Conservation (phyloP, 2,888 invertebrate genomes). For the Yponomeuta cagnagella region DNA sequence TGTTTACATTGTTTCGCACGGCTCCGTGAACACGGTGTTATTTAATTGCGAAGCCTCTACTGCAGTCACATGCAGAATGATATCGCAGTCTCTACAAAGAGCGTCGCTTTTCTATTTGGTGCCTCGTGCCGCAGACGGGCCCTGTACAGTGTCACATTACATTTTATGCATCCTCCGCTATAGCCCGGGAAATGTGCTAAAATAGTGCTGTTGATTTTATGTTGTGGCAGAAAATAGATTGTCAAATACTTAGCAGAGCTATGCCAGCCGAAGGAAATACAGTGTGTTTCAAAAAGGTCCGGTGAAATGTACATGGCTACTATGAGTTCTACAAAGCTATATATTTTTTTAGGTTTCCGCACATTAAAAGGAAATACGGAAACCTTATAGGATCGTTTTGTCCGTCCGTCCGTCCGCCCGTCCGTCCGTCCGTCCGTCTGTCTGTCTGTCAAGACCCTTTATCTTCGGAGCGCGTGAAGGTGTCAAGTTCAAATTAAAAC, state of each 20-base stretch:
- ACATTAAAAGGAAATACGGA: too few species aligned
- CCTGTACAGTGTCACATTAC: slow-evolving; percentile 1
- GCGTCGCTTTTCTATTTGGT: background rate
- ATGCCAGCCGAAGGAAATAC: background rate
- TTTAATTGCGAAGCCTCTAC: background rate
- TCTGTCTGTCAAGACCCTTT: too few species aligned
- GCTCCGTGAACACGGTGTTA: background rate
- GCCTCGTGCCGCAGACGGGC: background rate
- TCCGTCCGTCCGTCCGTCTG: too few species aligned
- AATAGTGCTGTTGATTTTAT: background rate
- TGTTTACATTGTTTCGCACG: too few species aligned
- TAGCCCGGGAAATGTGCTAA: background rate
- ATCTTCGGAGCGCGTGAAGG: too few species aligned
- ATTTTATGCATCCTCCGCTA: background rate
- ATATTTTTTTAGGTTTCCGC: too few species aligned
- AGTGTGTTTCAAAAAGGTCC: too few species aligned
- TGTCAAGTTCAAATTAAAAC: too few species aligned
- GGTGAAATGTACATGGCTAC: too few species aligned
- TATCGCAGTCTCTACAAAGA: background rate
- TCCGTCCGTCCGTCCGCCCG: too few species aligned
- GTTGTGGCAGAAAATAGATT: background rate
- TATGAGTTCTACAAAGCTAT: too few species aligned
- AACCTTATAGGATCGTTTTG: too few species aligned
- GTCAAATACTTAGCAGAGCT: background rate
- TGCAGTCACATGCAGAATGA: background rate